These are phyloP conservation scores for Macrocentrus cingulum DNA, from an alignment of 1,140 invertebrate genomes.

Conservation along the genomic window DNA sequence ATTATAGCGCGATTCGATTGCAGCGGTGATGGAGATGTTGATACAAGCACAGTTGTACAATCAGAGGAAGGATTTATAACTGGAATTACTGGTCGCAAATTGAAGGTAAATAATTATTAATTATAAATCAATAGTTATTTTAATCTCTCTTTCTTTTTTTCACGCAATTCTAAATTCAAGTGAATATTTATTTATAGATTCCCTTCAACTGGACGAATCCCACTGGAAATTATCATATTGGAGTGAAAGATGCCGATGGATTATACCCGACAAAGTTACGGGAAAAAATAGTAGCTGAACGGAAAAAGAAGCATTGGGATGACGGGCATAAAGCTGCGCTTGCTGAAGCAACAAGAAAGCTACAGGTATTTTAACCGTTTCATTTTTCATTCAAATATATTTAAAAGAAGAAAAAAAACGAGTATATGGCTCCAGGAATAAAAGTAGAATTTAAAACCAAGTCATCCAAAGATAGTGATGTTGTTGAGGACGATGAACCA, in stretches of 20 bases:
- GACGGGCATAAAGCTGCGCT: slow-evolving; percentile 74
- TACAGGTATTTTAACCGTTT: slow-evolving; percentile 60
- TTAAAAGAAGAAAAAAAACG: slow-evolving; percentile 4
- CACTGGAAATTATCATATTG: slow-evolving; percentile 78
- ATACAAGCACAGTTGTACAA: slow-evolving; percentile 82
- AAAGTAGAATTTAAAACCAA: slow-evolving; percentile 37
- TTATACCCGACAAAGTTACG: slow-evolving; percentile 83
- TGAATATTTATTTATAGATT: slow-evolving; percentile 65
- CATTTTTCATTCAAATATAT: slow-evolving; percentile 3
- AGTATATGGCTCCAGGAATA: no score
- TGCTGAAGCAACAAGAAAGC: slow-evolving; percentile 73
- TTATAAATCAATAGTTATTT: no score
- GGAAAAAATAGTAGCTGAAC: slow-evolving; percentile 81
- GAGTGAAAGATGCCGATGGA: slow-evolving; percentile 83
- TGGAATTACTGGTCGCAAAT: slow-evolving; percentile 83
- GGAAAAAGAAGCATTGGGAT: slow-evolving; percentile 86
- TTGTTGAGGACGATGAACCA: slow-evolving; percentile 38
- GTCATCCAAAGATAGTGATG: slow-evolving; percentile 47
- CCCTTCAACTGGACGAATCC: slow-evolving; percentile 84
- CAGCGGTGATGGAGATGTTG: slow-evolving; percentile 92
- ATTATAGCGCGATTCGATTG: slow-evolving; percentile 94
- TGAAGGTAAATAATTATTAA: slow-evolving; percentile 68
- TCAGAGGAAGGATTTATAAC: slow-evolving; percentile 75
- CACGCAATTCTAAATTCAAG: slow-evolving; percentile 17
- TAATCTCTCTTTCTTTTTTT: no score